These are phyloP conservation scores for Entelurus aequoreus DNA, from an alignment of 2,113 vertebrate genomes.

Conservation along the genomic window DNA sequence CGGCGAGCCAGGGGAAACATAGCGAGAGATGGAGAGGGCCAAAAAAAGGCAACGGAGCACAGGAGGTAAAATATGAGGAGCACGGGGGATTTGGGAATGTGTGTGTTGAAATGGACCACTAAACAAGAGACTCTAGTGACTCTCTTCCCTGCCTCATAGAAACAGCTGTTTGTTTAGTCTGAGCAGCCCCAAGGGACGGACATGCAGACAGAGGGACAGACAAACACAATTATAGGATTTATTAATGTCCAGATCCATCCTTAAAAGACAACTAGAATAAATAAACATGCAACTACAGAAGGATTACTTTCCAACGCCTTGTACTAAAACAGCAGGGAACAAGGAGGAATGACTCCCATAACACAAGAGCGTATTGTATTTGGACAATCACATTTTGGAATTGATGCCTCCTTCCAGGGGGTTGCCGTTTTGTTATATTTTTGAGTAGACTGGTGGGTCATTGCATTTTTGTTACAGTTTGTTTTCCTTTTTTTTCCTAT, in stretches of 20 bases:
- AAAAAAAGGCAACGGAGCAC: conserved; percentile 39
- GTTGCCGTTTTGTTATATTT: too few species aligned
- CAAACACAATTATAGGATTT: conserved; percentile 60
- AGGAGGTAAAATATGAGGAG: conserved; percentile 57
- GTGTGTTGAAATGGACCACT: conserved; percentile 55
- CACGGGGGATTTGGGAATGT: conserved; percentile 19
- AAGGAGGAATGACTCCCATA: conserved; percentile 7
- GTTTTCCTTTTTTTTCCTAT: too few species aligned
- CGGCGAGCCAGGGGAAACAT: conserved; percentile 27
- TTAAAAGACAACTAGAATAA: conserved; percentile 42
- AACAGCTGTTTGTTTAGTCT: conserved; percentile 70
- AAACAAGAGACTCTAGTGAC: conserved; percentile 62
- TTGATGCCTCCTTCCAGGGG: neutral
- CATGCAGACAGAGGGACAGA: conserved; percentile 58
- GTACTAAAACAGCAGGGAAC: conserved; percentile 16
- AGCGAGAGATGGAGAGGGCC: conserved; percentile 10
- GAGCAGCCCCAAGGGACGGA: conserved; percentile 54
- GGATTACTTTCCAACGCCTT: conserved; percentile 44
- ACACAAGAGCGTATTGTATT: conserved; percentile 7
- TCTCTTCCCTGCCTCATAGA: conserved; percentile 62
- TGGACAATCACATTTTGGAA: conserved; percentile 3
- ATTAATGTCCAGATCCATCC: conserved; percentile 55
- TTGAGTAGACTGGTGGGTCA: too few species aligned
- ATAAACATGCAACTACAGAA: conserved; percentile 43
- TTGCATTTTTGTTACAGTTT: too few species aligned